Conservation (phyloP, 2,797 vertebrate genomes). For the Harpagifer antarcticus region DNA sequence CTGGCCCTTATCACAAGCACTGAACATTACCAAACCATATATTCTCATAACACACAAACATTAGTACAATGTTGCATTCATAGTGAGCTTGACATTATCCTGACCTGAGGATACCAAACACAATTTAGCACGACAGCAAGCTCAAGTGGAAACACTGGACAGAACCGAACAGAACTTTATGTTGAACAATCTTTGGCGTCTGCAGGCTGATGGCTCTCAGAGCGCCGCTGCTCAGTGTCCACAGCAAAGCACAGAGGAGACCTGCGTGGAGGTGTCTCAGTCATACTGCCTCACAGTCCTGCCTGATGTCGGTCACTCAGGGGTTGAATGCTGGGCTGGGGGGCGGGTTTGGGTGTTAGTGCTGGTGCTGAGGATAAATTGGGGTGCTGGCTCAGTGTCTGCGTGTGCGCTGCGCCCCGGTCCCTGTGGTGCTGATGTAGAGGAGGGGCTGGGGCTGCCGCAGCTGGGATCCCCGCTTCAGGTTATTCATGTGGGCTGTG, state of each 20-base stretch:
- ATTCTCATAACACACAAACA: constrained; percentile 42
- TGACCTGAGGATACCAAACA: constrained; percentile 21
- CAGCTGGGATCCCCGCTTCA: constrained; percentile 79
- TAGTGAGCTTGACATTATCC: constrained; percentile 33
- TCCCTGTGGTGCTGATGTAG: constrained; percentile 75
- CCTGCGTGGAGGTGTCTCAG: constrained; percentile 1
- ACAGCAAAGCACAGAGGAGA: constrained; percentile 8
- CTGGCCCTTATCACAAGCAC: constrained; percentile 35
- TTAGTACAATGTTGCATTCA: constrained; percentile 32
- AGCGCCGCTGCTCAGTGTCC: constrained; percentile 19
- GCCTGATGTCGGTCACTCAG: constrained; percentile 10
- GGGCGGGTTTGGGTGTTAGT: constrained; percentile 47
- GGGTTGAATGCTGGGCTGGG: not conserved
- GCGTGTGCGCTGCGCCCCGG: constrained; percentile 80
- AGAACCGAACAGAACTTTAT: constrained; percentile 23
- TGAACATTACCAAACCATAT: constrained; percentile 26
- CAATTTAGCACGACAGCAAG: constrained; percentile 37
- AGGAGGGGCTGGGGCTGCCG: constrained; percentile 80
- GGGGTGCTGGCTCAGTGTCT: constrained; percentile 57
- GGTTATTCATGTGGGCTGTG: constrained; percentile 65
- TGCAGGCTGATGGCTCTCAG: constrained; percentile 13
- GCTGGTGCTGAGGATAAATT: constrained; percentile 48
- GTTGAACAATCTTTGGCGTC: constrained; percentile 34
- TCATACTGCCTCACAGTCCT: constrained; percentile 4
- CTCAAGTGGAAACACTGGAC: constrained; percentile 48